Evolutionary conservation across 37 sponge, comb jelly and placozoan species (phyloP), one percentile per base, ranked within the genome.

Genomic region (Tethya wilhelma): DNA sequence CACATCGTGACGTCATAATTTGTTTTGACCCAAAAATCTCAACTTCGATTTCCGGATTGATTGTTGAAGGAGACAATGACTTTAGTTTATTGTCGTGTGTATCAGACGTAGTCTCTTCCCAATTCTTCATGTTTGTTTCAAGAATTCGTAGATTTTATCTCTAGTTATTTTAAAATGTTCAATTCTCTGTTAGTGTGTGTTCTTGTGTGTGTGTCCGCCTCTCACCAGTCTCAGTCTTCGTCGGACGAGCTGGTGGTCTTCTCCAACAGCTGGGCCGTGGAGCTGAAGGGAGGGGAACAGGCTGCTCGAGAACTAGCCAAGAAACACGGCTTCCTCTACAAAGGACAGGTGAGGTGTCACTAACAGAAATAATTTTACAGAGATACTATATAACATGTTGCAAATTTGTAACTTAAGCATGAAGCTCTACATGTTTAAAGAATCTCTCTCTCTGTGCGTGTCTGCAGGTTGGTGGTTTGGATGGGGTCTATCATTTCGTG

Each of bases 231-330:
- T n/a, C n/a, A n/a, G n/a, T n/a, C n/a, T n/a, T 74, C 22, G n/a
- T 25, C 46, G 28, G 44, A 74, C 26, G 44, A 67, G 0, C 75
- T 82, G 34, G 76, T 53, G 4, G 31, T 44, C 31, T 90, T 87
- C 56, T 84, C 89, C 34, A 95, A 95, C 74, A 72, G 77, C 25
- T 95, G 95, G 95, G 91, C 84, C 0, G 91, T 95, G 26, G 85
- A 88, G 57, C 63, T 95, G 9, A 56, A 19, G 0, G 88, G 88
- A 1, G 95, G 95, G 30, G 26, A 25, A 14, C 79, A 75, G 6
- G 75, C 62, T 23, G 95, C 95, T 26, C 64, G 71, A n/a, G 55
- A 40, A 19, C 25, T 90, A 30, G 95, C 95, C 8, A 38, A 59
- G 36, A 90, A 67, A 73, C 95, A 91, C 44, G 89, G 89, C 37